Conservation (phyloP, 2,797 vertebrate genomes). For the Eulemur albifrons region DNA sequence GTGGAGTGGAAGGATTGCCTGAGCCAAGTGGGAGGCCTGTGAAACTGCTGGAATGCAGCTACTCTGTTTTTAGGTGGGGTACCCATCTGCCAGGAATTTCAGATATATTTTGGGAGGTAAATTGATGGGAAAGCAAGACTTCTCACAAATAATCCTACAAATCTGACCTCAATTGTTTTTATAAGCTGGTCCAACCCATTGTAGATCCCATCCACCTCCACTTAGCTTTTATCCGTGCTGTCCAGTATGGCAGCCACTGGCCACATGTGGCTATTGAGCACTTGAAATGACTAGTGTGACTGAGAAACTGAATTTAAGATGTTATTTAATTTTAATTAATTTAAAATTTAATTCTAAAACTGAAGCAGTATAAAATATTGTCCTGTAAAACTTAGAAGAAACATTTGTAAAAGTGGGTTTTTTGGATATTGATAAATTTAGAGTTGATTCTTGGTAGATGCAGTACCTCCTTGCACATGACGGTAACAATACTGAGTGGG, state of each 20-base stretch:
- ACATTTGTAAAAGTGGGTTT: neutral
- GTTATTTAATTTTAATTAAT: neutral
- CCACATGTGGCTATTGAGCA: neutral
- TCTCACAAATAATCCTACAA: neutral
- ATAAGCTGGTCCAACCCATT: neutral
- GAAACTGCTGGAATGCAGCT: neutral
- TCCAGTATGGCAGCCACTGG: neutral
- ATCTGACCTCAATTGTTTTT: neutral
- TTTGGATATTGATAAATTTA: neutral
- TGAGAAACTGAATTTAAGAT: neutral
- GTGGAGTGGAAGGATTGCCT: neutral
- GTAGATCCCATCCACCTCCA: too few relatives aligned
- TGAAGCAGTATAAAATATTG: neutral
- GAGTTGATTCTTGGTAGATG: neutral
- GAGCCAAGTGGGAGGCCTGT: neutral
- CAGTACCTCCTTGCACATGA: neutral
- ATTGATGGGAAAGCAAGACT: neutral
- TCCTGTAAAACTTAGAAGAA: neutral
- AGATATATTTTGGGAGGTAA: neutral
- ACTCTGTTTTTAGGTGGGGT: neutral
- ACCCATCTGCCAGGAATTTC: neutral
- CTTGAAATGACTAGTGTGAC: neutral
- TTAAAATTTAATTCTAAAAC: neutral
- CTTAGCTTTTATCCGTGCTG: neutral
- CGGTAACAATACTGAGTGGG: neutral